Conservation (phyloP, 2,113 vertebrate genomes). For the Illadopsis cleaveri region DNA sequence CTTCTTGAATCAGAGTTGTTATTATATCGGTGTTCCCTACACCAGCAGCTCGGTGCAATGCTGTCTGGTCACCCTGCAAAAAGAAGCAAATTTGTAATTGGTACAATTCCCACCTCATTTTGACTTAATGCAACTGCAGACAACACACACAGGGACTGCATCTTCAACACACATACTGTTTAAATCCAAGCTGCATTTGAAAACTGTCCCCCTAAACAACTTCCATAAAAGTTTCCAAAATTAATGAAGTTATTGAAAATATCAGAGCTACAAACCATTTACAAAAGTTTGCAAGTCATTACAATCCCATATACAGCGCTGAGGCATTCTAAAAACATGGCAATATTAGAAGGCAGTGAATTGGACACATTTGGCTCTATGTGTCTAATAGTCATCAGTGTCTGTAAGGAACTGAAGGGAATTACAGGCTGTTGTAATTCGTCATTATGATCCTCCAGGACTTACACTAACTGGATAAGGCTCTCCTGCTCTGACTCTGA, state of each 20-base stretch:
- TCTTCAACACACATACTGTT: background rate
- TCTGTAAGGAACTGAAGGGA: background rate
- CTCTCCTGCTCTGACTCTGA: background rate
- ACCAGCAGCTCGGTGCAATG: slow-evolving; percentile 89
- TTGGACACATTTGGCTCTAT: background rate
- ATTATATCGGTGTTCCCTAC: slow-evolving; percentile 90
- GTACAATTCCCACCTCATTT: background rate
- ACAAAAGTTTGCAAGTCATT: background rate
- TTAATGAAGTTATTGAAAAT: background rate
- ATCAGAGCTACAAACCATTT: background rate
- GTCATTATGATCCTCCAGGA: background rate
- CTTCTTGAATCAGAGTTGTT: slow-evolving; percentile 87
- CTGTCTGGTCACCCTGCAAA: slow-evolving; percentile 91
- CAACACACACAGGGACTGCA: background rate
- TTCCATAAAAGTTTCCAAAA: background rate
- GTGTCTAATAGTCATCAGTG: background rate
- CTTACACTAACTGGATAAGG: slow-evolving; percentile 5
- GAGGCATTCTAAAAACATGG: background rate
- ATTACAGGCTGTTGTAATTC: background rate
- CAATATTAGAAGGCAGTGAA: background rate
- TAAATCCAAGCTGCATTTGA: background rate
- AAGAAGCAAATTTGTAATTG: background rate
- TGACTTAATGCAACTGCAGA: background rate
- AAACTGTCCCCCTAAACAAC: background rate
- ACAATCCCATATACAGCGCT: background rate